Evolutionary conservation across 2,797 vertebrate genomes (phyloP).

Genomic region (Phalloptychus januarius): DNA sequence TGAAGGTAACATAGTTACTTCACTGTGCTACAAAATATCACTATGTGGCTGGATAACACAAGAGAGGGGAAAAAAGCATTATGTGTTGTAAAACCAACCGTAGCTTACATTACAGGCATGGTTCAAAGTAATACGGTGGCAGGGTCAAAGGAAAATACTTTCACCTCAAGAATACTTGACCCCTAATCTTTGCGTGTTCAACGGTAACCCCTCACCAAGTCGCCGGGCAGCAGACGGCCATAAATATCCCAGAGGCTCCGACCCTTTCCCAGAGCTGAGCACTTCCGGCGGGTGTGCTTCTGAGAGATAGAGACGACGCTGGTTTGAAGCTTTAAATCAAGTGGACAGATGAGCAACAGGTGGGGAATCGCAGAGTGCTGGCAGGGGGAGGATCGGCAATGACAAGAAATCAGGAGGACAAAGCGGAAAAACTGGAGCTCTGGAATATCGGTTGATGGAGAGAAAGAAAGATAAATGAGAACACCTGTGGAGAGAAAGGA

Average conservation of each 20-base stretch:
- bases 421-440: constrained; percentile 53
- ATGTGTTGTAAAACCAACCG: neutral
- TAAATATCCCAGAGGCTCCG: constrained; percentile 49
- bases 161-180: constrained; percentile 57
- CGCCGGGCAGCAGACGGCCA: constrained; percentile 48
- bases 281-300: constrained; percentile 32
- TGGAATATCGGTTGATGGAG: constrained; percentile 36
- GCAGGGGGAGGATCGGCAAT: constrained; percentile 23
- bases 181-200: constrained; percentile 27
- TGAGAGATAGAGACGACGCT: constrained; percentile 3
- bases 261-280: constrained; percentile 24
- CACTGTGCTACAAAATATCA: neutral
- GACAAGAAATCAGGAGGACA: constrained; percentile 52
- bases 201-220: constrained; percentile 35
- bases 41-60: neutral
- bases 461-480: constrained; percentile 57
- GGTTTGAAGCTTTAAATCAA: constrained; percentile 58
- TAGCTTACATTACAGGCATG: constrained; percentile 8
- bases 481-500: constrained; percentile 37
- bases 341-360: constrained; percentile 71
- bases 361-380: constrained; percentile 52
- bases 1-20: no score
- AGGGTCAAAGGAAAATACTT: constrained; percentile 59
- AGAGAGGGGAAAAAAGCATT: neutral
- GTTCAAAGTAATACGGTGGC: constrained; percentile 18